Base-by-base conservation (phyloP, 2,113 vertebrate genomes). In the Sardina pilchardus region DNA sequence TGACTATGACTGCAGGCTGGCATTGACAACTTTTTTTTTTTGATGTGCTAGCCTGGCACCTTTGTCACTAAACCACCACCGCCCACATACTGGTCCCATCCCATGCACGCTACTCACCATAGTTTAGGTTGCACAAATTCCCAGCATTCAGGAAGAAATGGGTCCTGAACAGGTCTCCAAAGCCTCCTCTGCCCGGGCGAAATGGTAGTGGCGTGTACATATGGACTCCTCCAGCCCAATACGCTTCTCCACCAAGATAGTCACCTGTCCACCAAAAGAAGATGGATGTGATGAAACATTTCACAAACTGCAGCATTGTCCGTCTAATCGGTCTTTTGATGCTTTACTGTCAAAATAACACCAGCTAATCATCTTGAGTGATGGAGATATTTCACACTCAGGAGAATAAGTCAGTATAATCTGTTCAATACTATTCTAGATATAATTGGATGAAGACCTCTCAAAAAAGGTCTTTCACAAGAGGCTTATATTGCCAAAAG, bases 131-230 rank as follows among this genome's bases (percentile, higher is more conserved):
- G 92, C 98, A 99, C 88, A 99, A 96, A 89, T 99, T 99, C 75
- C 98, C 98, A 0, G 98, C 98, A 17, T 99, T 99, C 80, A 99
- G 96, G 90, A 99, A 99, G 89, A 99, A 99, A 90, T 99, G 98
- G 0, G 96, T 99, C 75, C 97, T 93, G 92, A 99, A 99, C 67
- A 99, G 97, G 85, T 99, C 98, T 3, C 98, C 97, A 21, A 99
- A 99, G 34, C 98, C 96, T 0, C 97, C 97, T 0, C 93, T 95
- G 45, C 97, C 97, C 0, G 97, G 98, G 84, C 97, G 97, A 94
- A 99, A 99, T 39, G 98, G 98, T 0, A 99, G 94, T 12, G 98
- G 98, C 1, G 97, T 98, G 90, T 99, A 99, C 0, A 99, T 95
- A 85, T 99, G 98, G 26, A 99, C 56, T 0, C 97, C 98, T 0